These are phyloP conservation scores for Corynorhinus townsendii DNA, from an alignment of 2,113 vertebrate genomes.

Conservation along the genomic window DNA sequence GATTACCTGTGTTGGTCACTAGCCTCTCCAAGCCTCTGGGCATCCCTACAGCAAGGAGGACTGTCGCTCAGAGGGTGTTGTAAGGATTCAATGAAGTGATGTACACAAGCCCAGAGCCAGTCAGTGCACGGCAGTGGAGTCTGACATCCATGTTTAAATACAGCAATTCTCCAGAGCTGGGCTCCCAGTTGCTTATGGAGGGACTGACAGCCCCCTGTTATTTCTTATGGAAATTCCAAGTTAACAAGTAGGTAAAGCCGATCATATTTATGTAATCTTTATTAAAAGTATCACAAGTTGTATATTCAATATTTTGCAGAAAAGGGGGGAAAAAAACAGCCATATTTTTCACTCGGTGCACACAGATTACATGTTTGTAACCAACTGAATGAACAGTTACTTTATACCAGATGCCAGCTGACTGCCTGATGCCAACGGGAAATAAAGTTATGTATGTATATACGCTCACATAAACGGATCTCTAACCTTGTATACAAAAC, in stretches of 20 bases:
- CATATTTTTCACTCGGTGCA: neutral
- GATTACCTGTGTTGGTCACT: accelerated
- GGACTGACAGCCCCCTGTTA: neutral
- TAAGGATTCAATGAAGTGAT: neutral
- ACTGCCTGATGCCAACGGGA: constrained; percentile 53
- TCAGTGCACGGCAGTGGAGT: neutral
- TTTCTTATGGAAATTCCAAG: neutral
- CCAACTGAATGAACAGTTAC: neutral
- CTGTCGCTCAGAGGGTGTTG: accelerated
- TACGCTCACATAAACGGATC: constrained; percentile 34
- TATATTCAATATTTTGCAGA: neutral
- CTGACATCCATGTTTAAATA: neutral
- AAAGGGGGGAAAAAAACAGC: neutral
- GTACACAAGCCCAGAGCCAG: accelerated
- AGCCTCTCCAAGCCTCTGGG: neutral
- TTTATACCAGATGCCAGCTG: constrained; percentile 47
- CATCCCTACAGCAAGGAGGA: accelerated
- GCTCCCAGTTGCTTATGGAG: neutral
- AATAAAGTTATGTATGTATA: constrained; percentile 38
- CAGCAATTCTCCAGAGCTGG: neutral
- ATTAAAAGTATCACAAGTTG: neutral
- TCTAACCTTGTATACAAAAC: constrained; percentile 58
- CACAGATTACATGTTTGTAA: neutral
- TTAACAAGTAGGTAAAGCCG: neutral
- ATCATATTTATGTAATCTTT: neutral